Percentiles rank a stretch among this genome's conserved stretches.
Conservation (phyloP, 2,113 vertebrate species). For the Salvelinus namaycush region DNA sequence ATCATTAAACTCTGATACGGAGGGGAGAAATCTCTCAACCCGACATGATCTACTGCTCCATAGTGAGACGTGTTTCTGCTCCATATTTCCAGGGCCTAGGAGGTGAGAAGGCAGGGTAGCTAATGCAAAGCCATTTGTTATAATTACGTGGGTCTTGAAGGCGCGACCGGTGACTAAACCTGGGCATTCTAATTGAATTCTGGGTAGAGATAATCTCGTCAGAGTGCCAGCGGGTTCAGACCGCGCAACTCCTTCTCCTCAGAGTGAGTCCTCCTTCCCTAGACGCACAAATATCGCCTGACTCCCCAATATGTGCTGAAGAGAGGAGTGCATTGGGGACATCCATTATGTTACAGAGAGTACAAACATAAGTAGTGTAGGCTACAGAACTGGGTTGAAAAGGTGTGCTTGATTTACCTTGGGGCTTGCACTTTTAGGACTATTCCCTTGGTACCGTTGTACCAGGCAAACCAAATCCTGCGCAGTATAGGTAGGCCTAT, state of each 20-base stretch:
- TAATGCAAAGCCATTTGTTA: conserved; percentile 61
- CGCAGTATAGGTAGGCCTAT: too few species aligned
- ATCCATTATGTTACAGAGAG: background rate
- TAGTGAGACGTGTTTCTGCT: conserved; percentile 32
- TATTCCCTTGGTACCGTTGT: too few species aligned
- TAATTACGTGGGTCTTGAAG: conserved; percentile 62
- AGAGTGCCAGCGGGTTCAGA: conserved; percentile 6
- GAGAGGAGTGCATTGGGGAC: background rate
- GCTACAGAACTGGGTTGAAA: too few species aligned
- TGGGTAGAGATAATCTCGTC: conserved; percentile 63
- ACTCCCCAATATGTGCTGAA: conserved; percentile 24
- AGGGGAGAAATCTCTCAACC: background rate
- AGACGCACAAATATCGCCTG: conserved; percentile 36
- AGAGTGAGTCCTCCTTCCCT: conserved; percentile 55
- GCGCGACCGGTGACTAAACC: conserved; percentile 51
- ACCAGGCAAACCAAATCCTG: too few species aligned
- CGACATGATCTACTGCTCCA: conserved; percentile 26
- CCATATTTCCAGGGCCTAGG: conserved; percentile 45
- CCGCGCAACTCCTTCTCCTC: conserved; percentile 44
- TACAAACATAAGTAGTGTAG: too few species aligned
- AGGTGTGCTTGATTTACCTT: too few species aligned
- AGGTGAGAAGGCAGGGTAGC: conserved; percentile 58
- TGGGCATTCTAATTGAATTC: conserved; percentile 65
- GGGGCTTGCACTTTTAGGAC: too few species aligned
- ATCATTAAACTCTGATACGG: background rate